These are phyloP conservation scores for Ecliptopera silaceata DNA, from an alignment of 2,888 invertebrate genomes.

Conservation along the genomic window DNA sequence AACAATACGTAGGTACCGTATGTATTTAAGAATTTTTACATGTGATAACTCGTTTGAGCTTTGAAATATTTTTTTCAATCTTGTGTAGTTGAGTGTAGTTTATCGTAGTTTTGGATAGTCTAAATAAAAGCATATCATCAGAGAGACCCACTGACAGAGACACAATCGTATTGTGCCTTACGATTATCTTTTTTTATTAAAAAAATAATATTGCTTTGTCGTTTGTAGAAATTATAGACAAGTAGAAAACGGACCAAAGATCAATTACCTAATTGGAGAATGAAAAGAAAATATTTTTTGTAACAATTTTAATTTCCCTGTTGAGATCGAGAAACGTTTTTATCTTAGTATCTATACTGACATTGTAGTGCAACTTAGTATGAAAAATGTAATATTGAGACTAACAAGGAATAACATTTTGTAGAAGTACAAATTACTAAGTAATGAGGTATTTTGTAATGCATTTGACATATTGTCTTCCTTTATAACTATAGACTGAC, in stretches of 20 bases:
- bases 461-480: conserved; percentile 63
- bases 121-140: conserved; percentile 65
- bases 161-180: conserved; percentile 79
- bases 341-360: conserved; percentile 34
- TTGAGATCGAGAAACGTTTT: conserved; percentile 45
- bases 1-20: conserved; percentile 3
- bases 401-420: conserved; percentile 52
- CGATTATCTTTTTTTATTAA: conserved; percentile 54
- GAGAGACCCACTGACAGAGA: conserved; percentile 56
- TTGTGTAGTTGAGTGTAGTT: conserved; percentile 61
- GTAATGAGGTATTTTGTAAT: conserved; percentile 64
- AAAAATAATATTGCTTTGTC: conserved; percentile 40
- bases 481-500: conserved; percentile 72
- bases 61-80: conserved; percentile 51
- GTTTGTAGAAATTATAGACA: conserved; percentile 48
- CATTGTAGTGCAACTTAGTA: conserved; percentile 60
- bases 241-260: conserved; percentile 74
- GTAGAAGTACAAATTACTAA: conserved; percentile 75
- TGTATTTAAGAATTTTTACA: conserved; percentile 37
- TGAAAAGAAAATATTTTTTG: conserved; percentile 73
- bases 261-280: conserved; percentile 62
- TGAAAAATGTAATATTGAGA: conserved; percentile 50
- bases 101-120: conserved; percentile 53
- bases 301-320: conserved; percentile 68
- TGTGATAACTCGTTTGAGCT: conserved; percentile 48